Percentiles rank a stretch among this genome's conserved stretches.
These are phyloP conservation scores for Siniperca obscura DNA, from an alignment of 2,797 vertebrate genomes.

Conservation along the genomic window DNA sequence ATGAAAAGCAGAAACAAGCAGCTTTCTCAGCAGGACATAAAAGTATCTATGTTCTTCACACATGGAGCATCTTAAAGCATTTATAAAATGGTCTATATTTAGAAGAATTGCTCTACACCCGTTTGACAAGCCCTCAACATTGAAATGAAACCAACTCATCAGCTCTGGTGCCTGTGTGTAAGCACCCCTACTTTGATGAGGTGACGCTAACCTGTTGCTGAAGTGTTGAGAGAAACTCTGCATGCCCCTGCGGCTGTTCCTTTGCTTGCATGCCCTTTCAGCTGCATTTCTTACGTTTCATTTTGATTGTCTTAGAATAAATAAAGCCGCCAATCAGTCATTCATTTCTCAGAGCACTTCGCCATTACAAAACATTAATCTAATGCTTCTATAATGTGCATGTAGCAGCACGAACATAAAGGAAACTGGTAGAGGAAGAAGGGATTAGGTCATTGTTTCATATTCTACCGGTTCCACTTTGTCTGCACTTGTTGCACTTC, in stretches of 20 bases:
- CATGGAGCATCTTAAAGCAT: conserved; percentile 24
- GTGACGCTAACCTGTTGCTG: conserved; percentile 9
- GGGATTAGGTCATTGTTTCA: conserved; percentile 29
- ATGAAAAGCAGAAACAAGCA: conserved; percentile 71
- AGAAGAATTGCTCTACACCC: conserved; percentile 13
- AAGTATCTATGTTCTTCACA: conserved; percentile 65
- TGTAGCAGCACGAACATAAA: neutral
- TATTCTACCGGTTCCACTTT: neutral
- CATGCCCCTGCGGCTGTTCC: neutral
- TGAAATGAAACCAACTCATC: conserved; percentile 9
- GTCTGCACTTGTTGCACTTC: conserved; percentile 20
- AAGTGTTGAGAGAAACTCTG: neutral
- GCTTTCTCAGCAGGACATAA: conserved; percentile 59
- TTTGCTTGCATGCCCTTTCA: neutral
- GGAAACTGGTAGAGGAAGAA: conserved; percentile 28
- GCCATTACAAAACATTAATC: neutral
- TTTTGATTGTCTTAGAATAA: neutral
- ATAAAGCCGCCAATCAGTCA: neutral
- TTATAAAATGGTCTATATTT: conserved; percentile 57
- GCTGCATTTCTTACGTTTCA: neutral
- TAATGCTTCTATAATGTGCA: neutral
- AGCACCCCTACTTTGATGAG: neutral
- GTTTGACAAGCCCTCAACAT: conserved; percentile 16
- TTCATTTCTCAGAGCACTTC: neutral
- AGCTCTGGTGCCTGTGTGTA: neutral